Evolutionary conservation across 2,113 vertebrate genomes (phyloP).

Genomic region (Kryptolebias marmoratus): DNA sequence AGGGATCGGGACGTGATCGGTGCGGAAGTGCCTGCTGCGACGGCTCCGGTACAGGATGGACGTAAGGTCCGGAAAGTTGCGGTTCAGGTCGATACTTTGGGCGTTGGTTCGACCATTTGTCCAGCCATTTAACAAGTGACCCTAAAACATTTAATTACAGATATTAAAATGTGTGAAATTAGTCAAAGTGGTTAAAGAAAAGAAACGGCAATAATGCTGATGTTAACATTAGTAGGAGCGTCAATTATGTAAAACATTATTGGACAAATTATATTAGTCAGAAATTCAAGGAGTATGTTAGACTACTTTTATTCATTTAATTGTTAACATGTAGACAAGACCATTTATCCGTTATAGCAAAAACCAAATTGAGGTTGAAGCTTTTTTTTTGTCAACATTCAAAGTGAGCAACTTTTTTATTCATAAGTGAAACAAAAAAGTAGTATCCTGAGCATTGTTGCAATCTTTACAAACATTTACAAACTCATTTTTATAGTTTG

Average conservation of each 20-base stretch:
- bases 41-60: slow-evolving; percentile 87
- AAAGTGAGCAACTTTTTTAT: background rate
- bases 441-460: no score
- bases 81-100: slow-evolving; percentile 95
- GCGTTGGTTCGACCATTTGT: slow-evolving; percentile 88
- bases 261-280: slow-evolving; percentile 49
- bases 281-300: slow-evolving; percentile 28
- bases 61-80: slow-evolving; percentile 97
- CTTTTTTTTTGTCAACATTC: background rate
- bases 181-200: background rate
- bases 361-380: background rate
- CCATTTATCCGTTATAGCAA: slow-evolving; percentile 67
- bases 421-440: slow-evolving; percentile 4
- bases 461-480: no score
- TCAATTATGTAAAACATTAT: slow-evolving; percentile 16
- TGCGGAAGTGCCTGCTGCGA: slow-evolving; percentile 79
- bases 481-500: no score
- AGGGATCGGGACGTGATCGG: slow-evolving; percentile 91
- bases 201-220: background rate
- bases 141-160: slow-evolving; percentile 78
- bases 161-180: background rate
- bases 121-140: slow-evolving; percentile 92
- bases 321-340: slow-evolving; percentile 73
- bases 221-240: slow-evolving; percentile 31
- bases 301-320: slow-evolving; percentile 36